These are phyloP conservation scores for Noctua fimbriata DNA, from an alignment of 2,888 invertebrate species.

Conservation along the genomic window DNA sequence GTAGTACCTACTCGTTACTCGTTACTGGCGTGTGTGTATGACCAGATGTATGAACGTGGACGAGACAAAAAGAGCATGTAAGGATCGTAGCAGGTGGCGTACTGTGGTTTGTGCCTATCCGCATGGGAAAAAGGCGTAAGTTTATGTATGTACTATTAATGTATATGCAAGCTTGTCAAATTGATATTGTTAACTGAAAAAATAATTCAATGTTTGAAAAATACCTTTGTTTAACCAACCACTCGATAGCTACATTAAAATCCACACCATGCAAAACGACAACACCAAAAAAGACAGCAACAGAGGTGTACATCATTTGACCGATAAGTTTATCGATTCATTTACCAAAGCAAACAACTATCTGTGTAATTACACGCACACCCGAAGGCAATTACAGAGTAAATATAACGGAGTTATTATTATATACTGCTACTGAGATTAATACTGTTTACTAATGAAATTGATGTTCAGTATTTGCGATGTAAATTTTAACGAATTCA, in stretches of 20 bases:
- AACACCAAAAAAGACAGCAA: slow-evolving; percentile 27
- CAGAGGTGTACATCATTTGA: slow-evolving; percentile 39
- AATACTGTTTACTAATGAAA: slow-evolving; percentile 77
- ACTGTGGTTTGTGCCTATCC: no score
- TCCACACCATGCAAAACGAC: neutral
- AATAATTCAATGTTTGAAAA: neutral
- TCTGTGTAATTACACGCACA: slow-evolving; percentile 73
- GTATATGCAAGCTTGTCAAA: no score
- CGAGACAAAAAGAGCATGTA: no score
- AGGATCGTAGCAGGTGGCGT: no score
- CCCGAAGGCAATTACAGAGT: slow-evolving; percentile 72
- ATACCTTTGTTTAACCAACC: neutral
- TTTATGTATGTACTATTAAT: no score
- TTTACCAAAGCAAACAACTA: slow-evolving; percentile 65
- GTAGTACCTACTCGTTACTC: no score
- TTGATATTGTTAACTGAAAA: neutral
- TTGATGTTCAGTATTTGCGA: slow-evolving; percentile 72
- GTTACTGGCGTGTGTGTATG: no score
- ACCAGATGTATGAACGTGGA: no score
- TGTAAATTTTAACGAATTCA: slow-evolving; percentile 69
- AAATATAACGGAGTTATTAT: slow-evolving; percentile 72
- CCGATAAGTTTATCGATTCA: slow-evolving; percentile 63
- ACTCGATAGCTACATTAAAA: neutral
- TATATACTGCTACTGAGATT: slow-evolving; percentile 72
- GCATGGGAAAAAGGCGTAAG: no score